Conservation (phyloP, 2,113 vertebrate species). For the Mesocricetus auratus region DNA sequence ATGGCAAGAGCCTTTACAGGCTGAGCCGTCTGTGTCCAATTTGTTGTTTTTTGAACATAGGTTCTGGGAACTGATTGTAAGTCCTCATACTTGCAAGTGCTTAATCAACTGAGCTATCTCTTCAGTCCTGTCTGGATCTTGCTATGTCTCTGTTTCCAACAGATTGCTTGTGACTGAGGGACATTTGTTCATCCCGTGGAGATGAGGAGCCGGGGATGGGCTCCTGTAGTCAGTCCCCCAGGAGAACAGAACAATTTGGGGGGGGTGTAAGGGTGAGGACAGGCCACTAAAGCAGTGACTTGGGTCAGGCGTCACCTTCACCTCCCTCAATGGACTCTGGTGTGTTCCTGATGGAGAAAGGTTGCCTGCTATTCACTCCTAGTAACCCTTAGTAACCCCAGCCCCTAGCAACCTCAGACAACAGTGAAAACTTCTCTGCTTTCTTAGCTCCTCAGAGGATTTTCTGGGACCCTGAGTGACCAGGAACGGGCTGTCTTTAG, state of each 20-base stretch:
- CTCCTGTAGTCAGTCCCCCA: neutral
- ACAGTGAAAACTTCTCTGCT: neutral
- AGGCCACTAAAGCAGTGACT: neutral
- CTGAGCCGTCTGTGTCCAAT: neutral
- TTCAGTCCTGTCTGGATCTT: neutral
- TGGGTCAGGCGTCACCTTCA: neutral
- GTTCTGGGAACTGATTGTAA: neutral
- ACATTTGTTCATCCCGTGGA: accelerated
- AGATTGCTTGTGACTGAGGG: no score
- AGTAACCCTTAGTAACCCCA: neutral
- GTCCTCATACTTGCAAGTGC: neutral
- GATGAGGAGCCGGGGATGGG: neutral
- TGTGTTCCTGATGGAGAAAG: neutral
- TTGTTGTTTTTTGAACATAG: neutral
- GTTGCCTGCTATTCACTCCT: neutral
- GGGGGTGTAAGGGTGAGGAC: neutral
- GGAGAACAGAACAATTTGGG: neutral
- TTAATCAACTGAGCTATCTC: neutral
- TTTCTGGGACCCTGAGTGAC: neutral
- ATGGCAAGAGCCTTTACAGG: neutral
- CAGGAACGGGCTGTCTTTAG: no score
- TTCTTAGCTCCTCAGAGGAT: neutral
- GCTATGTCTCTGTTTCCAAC: neutral
- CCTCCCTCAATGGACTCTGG: neutral
- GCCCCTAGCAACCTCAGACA: neutral